phyloP scores from a whole-genome alignment of 2,797 vertebrate genomes.

The Pterois miles region DNA sequence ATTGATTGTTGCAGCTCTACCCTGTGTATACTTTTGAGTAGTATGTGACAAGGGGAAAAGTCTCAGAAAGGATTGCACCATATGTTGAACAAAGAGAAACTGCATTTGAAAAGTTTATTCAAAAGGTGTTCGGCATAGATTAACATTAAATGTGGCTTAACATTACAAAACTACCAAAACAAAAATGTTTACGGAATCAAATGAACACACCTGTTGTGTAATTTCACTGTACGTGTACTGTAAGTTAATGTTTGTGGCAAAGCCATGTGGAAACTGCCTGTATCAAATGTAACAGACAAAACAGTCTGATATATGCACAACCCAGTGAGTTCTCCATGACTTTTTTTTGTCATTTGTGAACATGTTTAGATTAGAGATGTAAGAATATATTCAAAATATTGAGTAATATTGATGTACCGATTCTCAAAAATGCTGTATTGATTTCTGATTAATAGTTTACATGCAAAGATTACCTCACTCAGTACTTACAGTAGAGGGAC shows the following conservation, averaged over 20 bases:
- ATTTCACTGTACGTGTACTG: background rate
- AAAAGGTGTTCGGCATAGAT: fast-evolving
- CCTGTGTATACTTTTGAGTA: background rate
- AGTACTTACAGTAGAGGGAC: too few relatives aligned
- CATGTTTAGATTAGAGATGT: too few relatives aligned
- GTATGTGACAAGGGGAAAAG: background rate
- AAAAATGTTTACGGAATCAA: background rate
- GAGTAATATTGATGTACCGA: too few relatives aligned
- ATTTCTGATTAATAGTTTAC: too few relatives aligned
- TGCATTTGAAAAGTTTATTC: background rate
- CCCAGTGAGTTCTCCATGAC: background rate
- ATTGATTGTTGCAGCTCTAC: too few relatives aligned
- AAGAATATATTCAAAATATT: too few relatives aligned
- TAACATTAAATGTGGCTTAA: background rate
- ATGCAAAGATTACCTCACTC: too few relatives aligned
- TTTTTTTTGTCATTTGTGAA: background rate
- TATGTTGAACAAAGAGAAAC: background rate
- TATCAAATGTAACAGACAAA: background rate
- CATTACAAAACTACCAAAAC: background rate
- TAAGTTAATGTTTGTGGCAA: background rate
- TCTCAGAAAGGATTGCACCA: background rate
- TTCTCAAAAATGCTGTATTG: too few relatives aligned
- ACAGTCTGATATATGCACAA: background rate
- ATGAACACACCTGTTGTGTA: background rate
- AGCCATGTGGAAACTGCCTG: background rate